These are phyloP conservation scores for Ciconia stormi DNA, from an alignment of 2,113 vertebrate genomes.

Conservation along the genomic window DNA sequence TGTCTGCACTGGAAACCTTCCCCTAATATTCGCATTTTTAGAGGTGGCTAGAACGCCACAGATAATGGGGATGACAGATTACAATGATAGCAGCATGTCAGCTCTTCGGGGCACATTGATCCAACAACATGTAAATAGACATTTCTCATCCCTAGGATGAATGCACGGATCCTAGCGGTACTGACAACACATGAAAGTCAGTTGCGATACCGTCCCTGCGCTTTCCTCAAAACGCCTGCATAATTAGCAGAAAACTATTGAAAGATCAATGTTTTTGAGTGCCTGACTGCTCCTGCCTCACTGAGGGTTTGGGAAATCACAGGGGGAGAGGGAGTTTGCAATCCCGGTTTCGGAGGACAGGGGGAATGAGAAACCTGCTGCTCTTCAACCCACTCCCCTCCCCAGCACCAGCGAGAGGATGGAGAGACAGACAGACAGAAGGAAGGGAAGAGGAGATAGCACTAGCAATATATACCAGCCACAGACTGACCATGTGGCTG, in stretches of 20 bases:
- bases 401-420: rapidly evolving
- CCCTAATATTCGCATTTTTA: background rate
- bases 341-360: background rate
- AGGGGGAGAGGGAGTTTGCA: background rate
- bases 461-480: rapidly evolving
- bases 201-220: rapidly evolving
- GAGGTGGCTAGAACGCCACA: rapidly evolving
- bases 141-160: slow-evolving; percentile 25
- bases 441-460: background rate
- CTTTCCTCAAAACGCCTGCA: background rate
- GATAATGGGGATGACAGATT: slow-evolving; percentile 36
- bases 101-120: background rate
- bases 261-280: background rate
- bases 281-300: background rate
- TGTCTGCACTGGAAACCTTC: background rate
- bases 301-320: background rate
- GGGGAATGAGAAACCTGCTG: background rate
- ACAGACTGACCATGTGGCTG: background rate
- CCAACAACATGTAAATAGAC: slow-evolving; percentile 36
- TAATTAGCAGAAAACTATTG: background rate
- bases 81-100: background rate
- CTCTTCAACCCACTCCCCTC: rapidly evolving
- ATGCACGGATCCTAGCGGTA: background rate
- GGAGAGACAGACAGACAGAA: background rate
- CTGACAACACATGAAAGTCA: background rate